These are phyloP conservation scores for Cercopithecus mona DNA, from an alignment of 2,113 vertebrate genomes.

Conservation along the genomic window DNA sequence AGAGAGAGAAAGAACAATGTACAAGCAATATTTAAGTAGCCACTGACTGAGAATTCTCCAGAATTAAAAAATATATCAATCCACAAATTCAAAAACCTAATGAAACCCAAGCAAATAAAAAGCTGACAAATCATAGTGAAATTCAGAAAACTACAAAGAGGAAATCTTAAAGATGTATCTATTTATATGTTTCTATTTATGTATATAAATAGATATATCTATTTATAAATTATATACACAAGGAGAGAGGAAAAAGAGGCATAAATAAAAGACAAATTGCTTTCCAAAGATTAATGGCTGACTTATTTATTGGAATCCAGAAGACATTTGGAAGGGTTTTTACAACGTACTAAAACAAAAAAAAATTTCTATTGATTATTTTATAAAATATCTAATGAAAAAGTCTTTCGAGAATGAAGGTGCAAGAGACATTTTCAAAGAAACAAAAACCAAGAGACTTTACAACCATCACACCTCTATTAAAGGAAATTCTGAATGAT, in stretches of 20 bases:
- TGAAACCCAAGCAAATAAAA: slow-evolving; percentile 19
- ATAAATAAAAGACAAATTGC: background rate
- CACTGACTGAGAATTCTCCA: background rate
- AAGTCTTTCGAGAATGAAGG: background rate
- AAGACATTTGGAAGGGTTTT: background rate
- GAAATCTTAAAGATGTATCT: background rate
- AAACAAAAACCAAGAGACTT: slow-evolving; percentile 10
- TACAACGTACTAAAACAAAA: background rate
- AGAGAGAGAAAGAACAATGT: background rate
- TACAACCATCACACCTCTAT: background rate
- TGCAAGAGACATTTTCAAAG: background rate
- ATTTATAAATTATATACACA: background rate
- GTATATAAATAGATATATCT: background rate
- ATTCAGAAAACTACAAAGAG: background rate
- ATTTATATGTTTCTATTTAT: background rate
- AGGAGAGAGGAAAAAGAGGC: background rate
- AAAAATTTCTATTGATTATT: background rate
- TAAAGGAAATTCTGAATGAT: background rate
- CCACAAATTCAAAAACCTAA: background rate
- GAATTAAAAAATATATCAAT: background rate
- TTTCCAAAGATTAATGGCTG: background rate
- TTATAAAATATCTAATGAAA: background rate
- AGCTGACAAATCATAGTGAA: background rate
- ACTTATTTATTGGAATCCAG: background rate
- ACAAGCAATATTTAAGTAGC: background rate